Percentiles rank a stretch among this genome's conserved stretches.
Evolutionary conservation across 2,113 vertebrate genomes (phyloP).

Genomic region (Pterocles burchelli): DNA sequence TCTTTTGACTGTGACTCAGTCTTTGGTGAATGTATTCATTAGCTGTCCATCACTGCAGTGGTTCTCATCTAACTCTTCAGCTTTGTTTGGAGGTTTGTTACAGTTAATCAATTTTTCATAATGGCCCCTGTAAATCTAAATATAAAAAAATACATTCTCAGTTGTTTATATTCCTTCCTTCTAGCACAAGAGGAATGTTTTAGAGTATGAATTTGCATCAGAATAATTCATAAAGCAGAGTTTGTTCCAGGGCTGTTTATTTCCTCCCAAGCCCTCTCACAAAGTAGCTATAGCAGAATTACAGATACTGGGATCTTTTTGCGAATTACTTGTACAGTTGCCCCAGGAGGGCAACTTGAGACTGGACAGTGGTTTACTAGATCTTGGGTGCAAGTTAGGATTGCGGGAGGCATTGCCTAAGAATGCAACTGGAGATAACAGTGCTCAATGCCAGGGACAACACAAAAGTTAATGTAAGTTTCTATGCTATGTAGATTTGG

Average conservation of each 20-base stretch:
- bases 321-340: not conserved
- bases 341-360: not conserved
- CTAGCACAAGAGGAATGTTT: constrained; percentile 12
- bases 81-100: constrained; percentile 20
- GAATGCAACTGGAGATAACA: not conserved
- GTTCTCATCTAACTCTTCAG: not conserved
- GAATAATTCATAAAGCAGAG: constrained; percentile 55
- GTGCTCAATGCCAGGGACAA: not conserved
- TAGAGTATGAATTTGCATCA: constrained; percentile 51
- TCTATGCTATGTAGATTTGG: not conserved
- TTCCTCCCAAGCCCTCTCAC: not conserved
- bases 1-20: not conserved
- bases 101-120: constrained; percentile 62
- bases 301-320: not conserved
- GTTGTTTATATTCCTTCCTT: constrained; percentile 50
- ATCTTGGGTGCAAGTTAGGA: not conserved
- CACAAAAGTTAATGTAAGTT: not conserved
- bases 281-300: not conserved
- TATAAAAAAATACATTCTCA: constrained; percentile 48
- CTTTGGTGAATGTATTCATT: not conserved
- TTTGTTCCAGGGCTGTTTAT: constrained; percentile 25
- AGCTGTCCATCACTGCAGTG: not conserved
- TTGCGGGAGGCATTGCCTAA: not conserved
- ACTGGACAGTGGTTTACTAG: not conserved
- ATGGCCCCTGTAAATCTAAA: constrained; percentile 55